These are phyloP conservation scores for Chirona hameri DNA, from an alignment of 2,888 invertebrate species.

Conservation along the genomic window DNA sequence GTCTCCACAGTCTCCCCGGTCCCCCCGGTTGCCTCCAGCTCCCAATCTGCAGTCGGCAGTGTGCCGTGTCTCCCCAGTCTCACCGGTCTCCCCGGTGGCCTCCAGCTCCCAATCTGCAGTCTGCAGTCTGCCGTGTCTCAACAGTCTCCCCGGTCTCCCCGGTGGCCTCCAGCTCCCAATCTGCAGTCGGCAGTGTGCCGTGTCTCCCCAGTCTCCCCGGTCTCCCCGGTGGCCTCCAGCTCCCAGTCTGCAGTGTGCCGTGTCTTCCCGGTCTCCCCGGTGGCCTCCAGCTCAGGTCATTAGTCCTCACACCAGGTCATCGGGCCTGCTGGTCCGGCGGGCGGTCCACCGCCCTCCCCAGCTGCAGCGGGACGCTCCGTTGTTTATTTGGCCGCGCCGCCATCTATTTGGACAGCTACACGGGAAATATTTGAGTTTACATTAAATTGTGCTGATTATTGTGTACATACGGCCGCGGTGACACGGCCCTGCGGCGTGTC, in stretches of 20 bases:
- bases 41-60: too few relatives aligned
- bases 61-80: too few relatives aligned
- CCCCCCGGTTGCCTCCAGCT: too few relatives aligned
- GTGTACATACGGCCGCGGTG: background rate
- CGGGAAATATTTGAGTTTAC: constrained; percentile 27
- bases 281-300: background rate
- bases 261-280: background rate
- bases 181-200: too few relatives aligned
- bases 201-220: too few relatives aligned
- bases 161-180: too few relatives aligned
- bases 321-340: background rate
- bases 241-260: too few relatives aligned
- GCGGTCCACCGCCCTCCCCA: background rate
- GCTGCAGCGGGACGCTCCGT: background rate
- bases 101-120: too few relatives aligned
- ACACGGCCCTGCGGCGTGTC: background rate
- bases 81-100: too few relatives aligned
- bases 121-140: too few relatives aligned
- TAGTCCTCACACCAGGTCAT: background rate
- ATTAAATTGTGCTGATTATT: constrained; percentile 27
- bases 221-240: background rate
- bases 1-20: too few relatives aligned
- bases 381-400: background rate
- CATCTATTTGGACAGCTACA: constrained; percentile 28
- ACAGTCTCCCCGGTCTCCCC: too few relatives aligned